These are phyloP conservation scores for Clinocottus analis DNA, from an alignment of 2,113 vertebrate species.

Conservation along the genomic window DNA sequence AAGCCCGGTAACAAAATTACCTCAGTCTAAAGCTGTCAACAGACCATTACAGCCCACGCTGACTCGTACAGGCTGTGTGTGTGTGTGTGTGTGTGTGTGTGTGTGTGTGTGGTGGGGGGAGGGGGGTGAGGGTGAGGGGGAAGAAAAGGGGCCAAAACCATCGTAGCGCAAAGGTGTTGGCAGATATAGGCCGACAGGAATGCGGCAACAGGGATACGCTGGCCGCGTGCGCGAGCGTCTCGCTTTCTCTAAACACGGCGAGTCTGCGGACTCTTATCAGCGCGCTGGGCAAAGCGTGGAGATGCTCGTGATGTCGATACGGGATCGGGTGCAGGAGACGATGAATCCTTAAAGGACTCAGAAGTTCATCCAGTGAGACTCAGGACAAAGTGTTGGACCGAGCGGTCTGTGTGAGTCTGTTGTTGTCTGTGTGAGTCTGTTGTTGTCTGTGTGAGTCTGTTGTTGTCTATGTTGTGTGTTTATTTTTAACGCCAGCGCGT, in stretches of 20 bases:
- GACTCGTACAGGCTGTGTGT: slow-evolving; percentile 79
- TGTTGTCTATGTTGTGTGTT: too few species aligned
- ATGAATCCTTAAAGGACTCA: too few species aligned
- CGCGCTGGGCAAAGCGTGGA: slow-evolving; percentile 69
- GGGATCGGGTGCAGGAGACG: too few species aligned
- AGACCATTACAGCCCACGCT: slow-evolving; percentile 82
- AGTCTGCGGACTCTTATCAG: slow-evolving; percentile 76
- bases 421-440: too few species aligned
- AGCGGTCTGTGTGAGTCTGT: too few species aligned
- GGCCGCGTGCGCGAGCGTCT: slow-evolving; percentile 64
- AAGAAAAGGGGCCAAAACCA: slow-evolving; percentile 70
- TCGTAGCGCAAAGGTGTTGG: slow-evolving; percentile 85
- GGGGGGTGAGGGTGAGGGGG: slow-evolving; percentile 61
- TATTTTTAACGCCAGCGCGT: too few species aligned
- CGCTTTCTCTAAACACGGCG: slow-evolving; percentile 69
- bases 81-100: too few species aligned
- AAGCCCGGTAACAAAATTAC: slow-evolving; percentile 79
- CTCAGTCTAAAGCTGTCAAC: slow-evolving; percentile 86
- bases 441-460: too few species aligned
- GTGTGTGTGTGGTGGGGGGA: too few species aligned
- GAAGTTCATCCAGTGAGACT: too few species aligned
- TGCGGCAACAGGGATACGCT: slow-evolving; percentile 74
- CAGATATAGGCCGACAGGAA: slow-evolving; percentile 81
- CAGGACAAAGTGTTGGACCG: too few species aligned
- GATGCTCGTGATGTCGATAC: slow-evolving; percentile 60